Evolutionary conservation across 2,113 vertebrate genomes (phyloP), one percentile per base, ranked within the genome.

Genomic region (Tapirus terrestris): DNA sequence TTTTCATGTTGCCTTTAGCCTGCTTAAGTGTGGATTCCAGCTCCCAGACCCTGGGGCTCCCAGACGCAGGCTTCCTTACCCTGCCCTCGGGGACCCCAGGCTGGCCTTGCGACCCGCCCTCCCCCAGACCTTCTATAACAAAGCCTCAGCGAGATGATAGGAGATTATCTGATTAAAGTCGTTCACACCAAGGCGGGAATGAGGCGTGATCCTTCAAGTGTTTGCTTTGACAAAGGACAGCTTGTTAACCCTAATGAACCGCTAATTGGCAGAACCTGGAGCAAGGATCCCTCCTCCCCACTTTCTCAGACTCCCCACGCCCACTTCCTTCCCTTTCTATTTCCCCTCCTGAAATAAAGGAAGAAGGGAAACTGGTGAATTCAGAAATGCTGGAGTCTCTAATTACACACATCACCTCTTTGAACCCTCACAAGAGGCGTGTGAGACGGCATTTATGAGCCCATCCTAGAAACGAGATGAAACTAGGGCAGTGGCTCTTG

Each of bases 131-230:
- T 92, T 36, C 13, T 53, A 29, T 36, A 21, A 83, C 67, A 93
- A 96, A 97, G 88, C 89, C 81, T 80, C 80, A 56, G 11, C 60
- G 58, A 94, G 85, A 91, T 86, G 88, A 93, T 72, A 75, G 81
- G 91, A 88, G 97, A 96, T 96, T 92, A 97, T 96, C 94, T 94
- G 91, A 95, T 94, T 97, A 93, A 94, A 96, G 93, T 91, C 76
- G 89, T 97, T 97, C 86, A 60, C 96, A 97, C 65, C 36, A 27
- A 75, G 67, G 85, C 3, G 73, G 85, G 93, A 96, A 94, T 92
- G 91, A 95, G 77, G 94, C 87, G 91, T 96, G 96, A 96, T 93
- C 82, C 77, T 89, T 48, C 36, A 39, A 95, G 65, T 45, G 43
- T 96, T 96, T 96, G 85, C 77, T 93, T 96, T 85, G 48, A 95